These are phyloP conservation scores for Grallaria varia DNA, from an alignment of 2,113 vertebrate genomes.

Conservation along the genomic window DNA sequence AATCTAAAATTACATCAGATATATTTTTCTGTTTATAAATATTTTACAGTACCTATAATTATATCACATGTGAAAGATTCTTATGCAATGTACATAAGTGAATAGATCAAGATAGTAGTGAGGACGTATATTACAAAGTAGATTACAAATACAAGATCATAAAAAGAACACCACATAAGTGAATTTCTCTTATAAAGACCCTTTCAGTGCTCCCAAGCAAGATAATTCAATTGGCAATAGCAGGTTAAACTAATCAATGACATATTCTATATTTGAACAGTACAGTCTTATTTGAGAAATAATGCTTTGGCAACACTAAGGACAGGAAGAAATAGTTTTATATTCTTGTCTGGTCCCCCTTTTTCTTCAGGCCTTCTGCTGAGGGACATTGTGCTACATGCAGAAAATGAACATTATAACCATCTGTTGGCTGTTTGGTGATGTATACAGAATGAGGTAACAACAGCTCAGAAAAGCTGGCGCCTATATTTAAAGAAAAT, in stretches of 20 bases:
- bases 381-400: background rate
- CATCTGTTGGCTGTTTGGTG: slow-evolving; percentile 54
- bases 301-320: background rate
- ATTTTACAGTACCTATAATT: background rate
- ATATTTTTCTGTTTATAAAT: background rate
- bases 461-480: background rate
- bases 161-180: background rate
- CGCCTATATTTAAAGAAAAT: background rate
- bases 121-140: background rate
- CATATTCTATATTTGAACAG: background rate
- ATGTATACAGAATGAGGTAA: background rate
- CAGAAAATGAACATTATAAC: slow-evolving; percentile 49
- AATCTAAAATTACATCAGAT: background rate
- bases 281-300: background rate
- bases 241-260: background rate
- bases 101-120: background rate
- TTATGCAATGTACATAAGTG: background rate
- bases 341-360: background rate
- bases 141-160: background rate
- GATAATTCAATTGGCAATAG: background rate
- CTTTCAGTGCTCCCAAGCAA: background rate
- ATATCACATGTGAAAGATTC: background rate
- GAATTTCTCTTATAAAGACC: background rate
- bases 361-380: slow-evolving; percentile 42
- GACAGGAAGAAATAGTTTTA: background rate